These are phyloP conservation scores for Gallinago nigripennis DNA, from an alignment of 2,797 vertebrate species.

Conservation along the genomic window DNA sequence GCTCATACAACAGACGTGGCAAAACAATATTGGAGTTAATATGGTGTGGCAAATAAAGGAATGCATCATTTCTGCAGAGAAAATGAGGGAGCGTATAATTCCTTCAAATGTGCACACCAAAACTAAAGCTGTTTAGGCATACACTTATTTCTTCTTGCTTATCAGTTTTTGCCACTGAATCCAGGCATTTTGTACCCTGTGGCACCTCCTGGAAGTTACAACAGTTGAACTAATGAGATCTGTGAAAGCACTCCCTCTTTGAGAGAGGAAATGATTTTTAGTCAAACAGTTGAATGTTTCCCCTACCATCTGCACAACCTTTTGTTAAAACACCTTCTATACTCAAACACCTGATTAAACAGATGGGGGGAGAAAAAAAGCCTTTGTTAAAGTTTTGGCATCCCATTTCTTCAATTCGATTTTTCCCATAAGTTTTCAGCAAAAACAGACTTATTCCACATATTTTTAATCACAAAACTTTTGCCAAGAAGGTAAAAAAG, in stretches of 20 bases:
- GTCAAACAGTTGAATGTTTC: slow-evolving; percentile 38
- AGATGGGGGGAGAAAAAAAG: slow-evolving; percentile 38
- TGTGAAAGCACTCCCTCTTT: slow-evolving; percentile 26
- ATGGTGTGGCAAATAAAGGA: neutral
- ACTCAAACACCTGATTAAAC: slow-evolving; percentile 62
- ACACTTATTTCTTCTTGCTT: neutral
- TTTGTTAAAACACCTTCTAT: slow-evolving; percentile 52
- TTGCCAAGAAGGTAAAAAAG: neutral
- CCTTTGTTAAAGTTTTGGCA: slow-evolving; percentile 53
- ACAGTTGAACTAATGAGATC: slow-evolving; percentile 16
- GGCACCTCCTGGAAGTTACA: slow-evolving; percentile 38
- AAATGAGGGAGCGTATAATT: neutral
- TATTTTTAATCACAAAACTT: neutral
- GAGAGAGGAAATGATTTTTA: slow-evolving; percentile 57
- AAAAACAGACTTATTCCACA: neutral
- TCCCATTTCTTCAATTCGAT: slow-evolving; percentile 3
- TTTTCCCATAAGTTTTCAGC: slow-evolving; percentile 18
- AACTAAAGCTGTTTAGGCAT: neutral
- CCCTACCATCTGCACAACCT: slow-evolving; percentile 48
- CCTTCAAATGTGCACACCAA: rapidly evolving
- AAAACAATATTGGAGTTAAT: neutral
- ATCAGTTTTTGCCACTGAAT: neutral
- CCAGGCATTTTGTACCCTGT: neutral
- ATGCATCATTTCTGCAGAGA: neutral
- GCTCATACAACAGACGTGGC: neutral